Evolutionary conservation across 2,113 vertebrate species (phyloP).

Genomic region (Anas platyrhynchos): DNA sequence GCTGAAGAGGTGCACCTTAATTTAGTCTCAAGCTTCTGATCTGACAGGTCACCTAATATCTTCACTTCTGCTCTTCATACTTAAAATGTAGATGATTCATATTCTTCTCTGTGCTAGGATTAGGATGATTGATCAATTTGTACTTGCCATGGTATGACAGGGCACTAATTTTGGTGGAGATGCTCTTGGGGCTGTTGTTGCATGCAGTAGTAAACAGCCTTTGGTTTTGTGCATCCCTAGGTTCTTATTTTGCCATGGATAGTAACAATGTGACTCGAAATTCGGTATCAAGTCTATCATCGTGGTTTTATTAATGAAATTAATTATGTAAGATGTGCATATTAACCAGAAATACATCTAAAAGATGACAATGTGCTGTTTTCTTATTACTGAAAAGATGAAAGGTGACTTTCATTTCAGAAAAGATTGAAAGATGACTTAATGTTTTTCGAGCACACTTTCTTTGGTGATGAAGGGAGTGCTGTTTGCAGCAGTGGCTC

Average conservation of each 20-base stretch:
- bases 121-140: background rate
- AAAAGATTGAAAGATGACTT: background rate
- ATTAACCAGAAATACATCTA: background rate
- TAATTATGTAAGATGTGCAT: background rate
- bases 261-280: background rate
- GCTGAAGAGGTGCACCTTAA: background rate
- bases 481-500: background rate
- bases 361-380: background rate
- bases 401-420: background rate
- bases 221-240: background rate
- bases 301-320: background rate
- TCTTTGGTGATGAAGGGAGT: background rate
- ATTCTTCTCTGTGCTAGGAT: background rate
- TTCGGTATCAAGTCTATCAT: background rate
- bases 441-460: background rate
- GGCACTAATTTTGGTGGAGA: background rate
- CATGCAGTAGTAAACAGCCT: background rate
- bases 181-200: background rate
- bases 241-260: background rate
- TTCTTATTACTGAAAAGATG: background rate
- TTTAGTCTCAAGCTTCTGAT: background rate
- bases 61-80: background rate
- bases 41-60: background rate
- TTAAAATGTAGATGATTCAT: background rate
- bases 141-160: background rate